These are phyloP conservation scores for Stenodema calcarata DNA, from an alignment of 2,888 invertebrate species.

Conservation along the genomic window DNA sequence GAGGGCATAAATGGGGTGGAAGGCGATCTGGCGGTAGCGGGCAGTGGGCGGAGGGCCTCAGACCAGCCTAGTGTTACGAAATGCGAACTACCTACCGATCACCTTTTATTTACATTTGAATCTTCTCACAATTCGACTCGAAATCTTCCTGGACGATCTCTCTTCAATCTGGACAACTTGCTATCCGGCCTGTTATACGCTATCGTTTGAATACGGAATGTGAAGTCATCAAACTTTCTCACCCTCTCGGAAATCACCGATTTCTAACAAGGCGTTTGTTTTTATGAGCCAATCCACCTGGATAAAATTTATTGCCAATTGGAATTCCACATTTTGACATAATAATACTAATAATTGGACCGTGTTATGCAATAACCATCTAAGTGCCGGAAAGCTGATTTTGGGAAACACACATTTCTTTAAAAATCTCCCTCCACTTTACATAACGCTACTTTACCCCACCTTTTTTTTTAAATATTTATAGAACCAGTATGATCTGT, in stretches of 20 bases:
- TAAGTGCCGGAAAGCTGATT: too few species aligned
- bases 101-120: conserved; percentile 3
- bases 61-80: not conserved
- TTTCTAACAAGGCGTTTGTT: not conserved
- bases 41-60: conserved; percentile 2
- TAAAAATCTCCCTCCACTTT: too few species aligned
- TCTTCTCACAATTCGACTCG: not conserved
- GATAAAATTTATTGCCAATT: too few species aligned
- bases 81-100: not conserved
- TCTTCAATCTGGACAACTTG: not conserved
- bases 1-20: not conserved
- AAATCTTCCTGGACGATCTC: not conserved
- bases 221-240: not conserved
- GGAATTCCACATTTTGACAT: too few species aligned
- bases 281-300: not conserved
- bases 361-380: too few species aligned
- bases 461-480: too few species aligned
- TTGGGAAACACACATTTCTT: too few species aligned
- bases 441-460: too few species aligned
- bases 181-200: not conserved
- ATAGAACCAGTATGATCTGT: too few species aligned
- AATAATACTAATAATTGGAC: too few species aligned
- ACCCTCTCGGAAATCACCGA: not conserved
- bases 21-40: not conserved
- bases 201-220: not conserved